Percentiles rank a stretch among this genome's conserved stretches.
Conservation (phyloP, 2,113 vertebrate species). For the Heloderma charlesbogerti region DNA sequence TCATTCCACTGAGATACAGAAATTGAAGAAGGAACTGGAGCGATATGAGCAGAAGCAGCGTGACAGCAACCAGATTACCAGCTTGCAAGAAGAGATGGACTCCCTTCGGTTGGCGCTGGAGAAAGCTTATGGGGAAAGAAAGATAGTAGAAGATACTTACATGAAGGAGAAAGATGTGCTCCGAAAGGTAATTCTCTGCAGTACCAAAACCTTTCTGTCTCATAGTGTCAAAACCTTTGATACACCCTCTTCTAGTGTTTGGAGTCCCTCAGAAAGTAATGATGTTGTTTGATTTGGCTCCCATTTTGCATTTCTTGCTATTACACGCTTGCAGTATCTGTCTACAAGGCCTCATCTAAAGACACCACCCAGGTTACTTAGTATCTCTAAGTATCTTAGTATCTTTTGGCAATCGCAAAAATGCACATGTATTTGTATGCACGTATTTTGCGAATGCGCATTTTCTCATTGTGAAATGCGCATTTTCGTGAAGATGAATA, state of each 20-base stretch:
- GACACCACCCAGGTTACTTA: neutral
- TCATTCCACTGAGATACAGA: constrained; percentile 81
- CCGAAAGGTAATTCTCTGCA: constrained; percentile 76
- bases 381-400: neutral
- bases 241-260: neutral
- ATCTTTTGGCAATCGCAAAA: too few species aligned
- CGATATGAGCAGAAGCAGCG: constrained; percentile 71
- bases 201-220: neutral
- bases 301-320: neutral
- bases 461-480: too few species aligned
- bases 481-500: too few species aligned
- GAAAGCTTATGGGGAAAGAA: constrained; percentile 76
- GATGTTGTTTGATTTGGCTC: neutral
- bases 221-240: neutral
- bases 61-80: constrained; percentile 68
- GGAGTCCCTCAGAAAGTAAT: too few species aligned
- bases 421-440: too few species aligned
- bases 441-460: too few species aligned
- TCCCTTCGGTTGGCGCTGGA: constrained; percentile 81
- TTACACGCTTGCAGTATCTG: neutral
- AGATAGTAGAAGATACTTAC: constrained; percentile 83
- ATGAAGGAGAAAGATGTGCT: constrained; percentile 82
- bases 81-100: constrained; percentile 85
- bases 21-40: constrained; percentile 88
- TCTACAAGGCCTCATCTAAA: neutral